Conservation (phyloP, 1,140 invertebrate genomes). For the Caenorhabditis brenneri region DNA sequence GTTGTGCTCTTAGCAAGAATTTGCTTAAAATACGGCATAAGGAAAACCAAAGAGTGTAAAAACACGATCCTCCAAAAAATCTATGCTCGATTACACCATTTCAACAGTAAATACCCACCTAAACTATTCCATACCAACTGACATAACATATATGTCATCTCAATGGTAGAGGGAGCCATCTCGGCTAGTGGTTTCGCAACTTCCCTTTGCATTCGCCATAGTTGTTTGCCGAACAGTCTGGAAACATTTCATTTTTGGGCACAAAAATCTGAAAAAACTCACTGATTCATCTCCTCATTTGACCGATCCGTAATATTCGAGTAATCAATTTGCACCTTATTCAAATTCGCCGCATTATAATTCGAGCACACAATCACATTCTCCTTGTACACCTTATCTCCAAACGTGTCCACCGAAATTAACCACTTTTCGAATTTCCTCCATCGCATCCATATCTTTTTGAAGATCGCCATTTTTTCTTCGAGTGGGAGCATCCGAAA, state of each 20-base stretch:
- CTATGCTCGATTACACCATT: too few species aligned
- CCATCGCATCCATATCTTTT: conserved; percentile 18
- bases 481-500: conserved; percentile 1
- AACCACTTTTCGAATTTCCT: conserved; percentile 35
- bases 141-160: conserved; percentile 22
- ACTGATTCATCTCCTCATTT: conserved; percentile 31
- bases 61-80: too few species aligned
- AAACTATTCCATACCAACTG: conserved; percentile 27
- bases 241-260: background rate
- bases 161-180: background rate
- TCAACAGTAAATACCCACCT: background rate
- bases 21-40: too few species aligned
- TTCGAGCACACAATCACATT: conserved; percentile 19
- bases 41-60: too few species aligned
- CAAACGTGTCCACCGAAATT: conserved; percentile 5
- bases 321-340: conserved; percentile 19
- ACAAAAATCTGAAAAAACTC: background rate
- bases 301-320: conserved; percentile 9
- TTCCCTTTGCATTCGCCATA: conserved; percentile 30
- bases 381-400: conserved; percentile 19
- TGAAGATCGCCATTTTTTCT: conserved; percentile 22
- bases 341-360: conserved; percentile 29
- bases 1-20: too few species aligned
- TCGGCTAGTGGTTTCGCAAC: background rate
- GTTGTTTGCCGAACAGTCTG: conserved; percentile 2